These are phyloP conservation scores for Okapia johnstoni DNA, from an alignment of 2,113 vertebrate genomes.

Conservation along the genomic window DNA sequence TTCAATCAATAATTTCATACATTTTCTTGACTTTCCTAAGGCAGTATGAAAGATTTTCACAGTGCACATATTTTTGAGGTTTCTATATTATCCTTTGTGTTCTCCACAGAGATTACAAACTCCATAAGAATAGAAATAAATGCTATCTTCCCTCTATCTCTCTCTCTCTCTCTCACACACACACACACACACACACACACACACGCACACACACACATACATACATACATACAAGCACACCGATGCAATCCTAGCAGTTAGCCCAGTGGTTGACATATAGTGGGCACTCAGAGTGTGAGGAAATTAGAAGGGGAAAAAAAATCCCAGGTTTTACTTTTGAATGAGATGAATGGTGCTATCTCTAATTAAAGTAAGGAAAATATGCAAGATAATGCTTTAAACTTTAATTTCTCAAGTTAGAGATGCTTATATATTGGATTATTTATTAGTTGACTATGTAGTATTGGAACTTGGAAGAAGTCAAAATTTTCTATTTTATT, in stretches of 20 bases:
- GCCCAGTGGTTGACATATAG: neutral
- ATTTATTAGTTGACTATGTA: neutral
- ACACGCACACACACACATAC: accelerated
- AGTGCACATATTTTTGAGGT: neutral
- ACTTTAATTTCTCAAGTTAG: neutral
- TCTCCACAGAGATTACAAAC: neutral
- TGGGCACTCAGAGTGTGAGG: neutral
- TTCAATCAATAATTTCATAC: neutral
- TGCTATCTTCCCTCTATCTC: neutral
- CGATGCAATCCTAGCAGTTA: neutral
- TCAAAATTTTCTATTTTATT: neutral
- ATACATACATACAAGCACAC: accelerated
- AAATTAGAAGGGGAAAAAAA: neutral
- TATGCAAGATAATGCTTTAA: neutral
- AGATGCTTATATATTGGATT: neutral
- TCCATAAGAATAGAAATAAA: neutral
- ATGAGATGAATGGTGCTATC: neutral
- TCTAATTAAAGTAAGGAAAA: neutral
- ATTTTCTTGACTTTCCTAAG: neutral
- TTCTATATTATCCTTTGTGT: neutral
- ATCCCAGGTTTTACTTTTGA: neutral
- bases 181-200: accelerated
- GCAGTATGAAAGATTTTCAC: neutral
- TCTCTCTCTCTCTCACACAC: neutral
- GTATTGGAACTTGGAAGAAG: neutral